phyloP scores from a whole-genome alignment of 1,140 invertebrate species.

The Bathynomus jamesi region DNA sequence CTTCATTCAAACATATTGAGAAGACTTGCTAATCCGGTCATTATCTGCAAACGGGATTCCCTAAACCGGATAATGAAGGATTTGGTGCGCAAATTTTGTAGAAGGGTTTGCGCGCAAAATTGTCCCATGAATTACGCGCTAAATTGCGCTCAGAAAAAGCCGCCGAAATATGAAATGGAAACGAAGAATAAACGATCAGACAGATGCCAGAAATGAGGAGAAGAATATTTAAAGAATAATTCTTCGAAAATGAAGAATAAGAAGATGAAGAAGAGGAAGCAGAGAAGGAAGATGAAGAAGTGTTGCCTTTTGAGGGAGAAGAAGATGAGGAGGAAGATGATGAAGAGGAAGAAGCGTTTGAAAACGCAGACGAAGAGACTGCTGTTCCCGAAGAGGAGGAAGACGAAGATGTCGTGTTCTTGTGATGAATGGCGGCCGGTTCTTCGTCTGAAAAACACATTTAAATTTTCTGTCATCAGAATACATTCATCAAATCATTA shows the following conservation, averaged over 20 bases:
- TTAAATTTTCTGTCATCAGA: too few relatives aligned
- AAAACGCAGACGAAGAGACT: background rate
- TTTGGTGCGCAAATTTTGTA: background rate
- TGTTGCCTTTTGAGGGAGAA: background rate
- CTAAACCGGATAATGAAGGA: background rate
- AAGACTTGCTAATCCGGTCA: too few relatives aligned
- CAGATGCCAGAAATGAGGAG: background rate
- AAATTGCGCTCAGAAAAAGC: background rate
- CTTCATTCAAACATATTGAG: too few relatives aligned
- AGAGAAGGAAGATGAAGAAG: background rate
- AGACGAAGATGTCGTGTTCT: slow-evolving; percentile 26
- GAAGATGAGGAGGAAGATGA: background rate
- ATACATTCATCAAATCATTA: too few relatives aligned
- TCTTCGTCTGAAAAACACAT: slow-evolving; percentile 20
- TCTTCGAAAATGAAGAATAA: too few relatives aligned
- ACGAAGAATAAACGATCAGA: background rate
- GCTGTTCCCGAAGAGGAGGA: background rate
- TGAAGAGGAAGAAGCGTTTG: background rate
- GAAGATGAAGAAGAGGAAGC: background rate
- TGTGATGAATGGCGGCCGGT: slow-evolving; percentile 32
- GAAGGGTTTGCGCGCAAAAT: background rate
- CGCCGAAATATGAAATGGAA: background rate
- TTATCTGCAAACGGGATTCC: background rate
- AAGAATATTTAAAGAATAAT: background rate
- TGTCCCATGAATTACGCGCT: background rate